phyloP scores from a whole-genome alignment of 2,113 vertebrate species.

The Heterotis niloticus region DNA sequence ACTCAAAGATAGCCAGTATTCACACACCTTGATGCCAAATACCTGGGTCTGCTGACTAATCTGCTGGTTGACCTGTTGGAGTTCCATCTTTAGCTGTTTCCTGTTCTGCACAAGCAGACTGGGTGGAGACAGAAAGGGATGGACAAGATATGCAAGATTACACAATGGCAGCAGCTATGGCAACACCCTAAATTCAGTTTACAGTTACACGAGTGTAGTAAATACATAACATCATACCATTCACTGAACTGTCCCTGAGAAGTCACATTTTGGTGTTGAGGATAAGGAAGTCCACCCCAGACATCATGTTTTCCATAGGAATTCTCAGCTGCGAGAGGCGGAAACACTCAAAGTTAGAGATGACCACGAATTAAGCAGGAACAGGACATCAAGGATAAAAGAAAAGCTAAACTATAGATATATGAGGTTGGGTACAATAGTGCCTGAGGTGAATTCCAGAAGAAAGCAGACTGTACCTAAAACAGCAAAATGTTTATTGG shows the following conservation, averaged over 20 bases:
- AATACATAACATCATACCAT: slow-evolving; percentile 62
- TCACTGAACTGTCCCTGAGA: slow-evolving; percentile 93
- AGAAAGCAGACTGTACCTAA: slow-evolving; percentile 62
- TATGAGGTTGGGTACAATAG: neutral
- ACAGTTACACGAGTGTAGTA: neutral
- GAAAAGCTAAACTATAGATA: neutral
- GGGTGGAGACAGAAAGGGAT: slow-evolving; percentile 68
- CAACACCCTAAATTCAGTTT: too few species aligned
- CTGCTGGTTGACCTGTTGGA: slow-evolving; percentile 95
- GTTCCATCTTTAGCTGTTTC: slow-evolving; percentile 90
- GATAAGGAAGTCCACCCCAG: slow-evolving; percentile 81
- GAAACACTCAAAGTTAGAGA: neutral
- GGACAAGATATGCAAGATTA: neutral
- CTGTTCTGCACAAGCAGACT: slow-evolving; percentile 63
- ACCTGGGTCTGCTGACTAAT: slow-evolving; percentile 94
- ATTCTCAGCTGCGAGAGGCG: slow-evolving; percentile 68
- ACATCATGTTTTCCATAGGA: slow-evolving; percentile 79
- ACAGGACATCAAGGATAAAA: neutral
- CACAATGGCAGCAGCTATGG: neutral
- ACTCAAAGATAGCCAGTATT: neutral
- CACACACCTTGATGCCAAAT: slow-evolving; percentile 78
- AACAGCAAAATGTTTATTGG: slow-evolving; percentile 80
- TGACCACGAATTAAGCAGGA: neutral
- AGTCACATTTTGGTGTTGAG: slow-evolving; percentile 79
- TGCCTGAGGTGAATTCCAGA: neutral